Percentiles rank a stretch among this genome's conserved stretches.
phyloP scores from a whole-genome alignment of 2,888 invertebrate species.

The Chymomyza caudatula region DNA sequence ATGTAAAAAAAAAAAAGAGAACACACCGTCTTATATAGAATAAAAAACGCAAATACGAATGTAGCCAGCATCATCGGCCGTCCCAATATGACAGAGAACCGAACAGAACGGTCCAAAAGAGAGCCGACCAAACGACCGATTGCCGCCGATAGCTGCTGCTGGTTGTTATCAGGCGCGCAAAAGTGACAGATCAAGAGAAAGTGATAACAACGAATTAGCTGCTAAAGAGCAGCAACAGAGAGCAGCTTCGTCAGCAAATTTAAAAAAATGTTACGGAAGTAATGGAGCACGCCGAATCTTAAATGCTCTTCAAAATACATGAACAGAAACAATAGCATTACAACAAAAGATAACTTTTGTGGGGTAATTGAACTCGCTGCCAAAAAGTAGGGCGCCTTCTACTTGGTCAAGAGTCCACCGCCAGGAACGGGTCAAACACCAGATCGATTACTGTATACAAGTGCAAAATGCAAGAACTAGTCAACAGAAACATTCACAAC shows the following conservation, averaged over 20 bases:
- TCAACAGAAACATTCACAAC: too few species aligned
- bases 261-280: neutral
- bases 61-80: neutral
- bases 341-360: too few species aligned
- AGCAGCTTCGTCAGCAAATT: too few species aligned
- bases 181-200: neutral
- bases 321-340: too few species aligned
- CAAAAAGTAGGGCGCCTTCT: too few species aligned
- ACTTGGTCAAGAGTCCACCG: too few species aligned
- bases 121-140: neutral
- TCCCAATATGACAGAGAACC: neutral
- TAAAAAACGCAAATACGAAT: neutral
- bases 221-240: slow-evolving; percentile 9
- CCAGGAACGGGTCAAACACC: too few species aligned
- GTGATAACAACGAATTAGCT: slow-evolving; percentile 24
- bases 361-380: too few species aligned
- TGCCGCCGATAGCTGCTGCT: neutral
- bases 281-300: neutral
- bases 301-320: neutral
- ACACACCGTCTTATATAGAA: neutral
- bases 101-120: neutral
- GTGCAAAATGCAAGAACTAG: too few species aligned
- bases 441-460: too few species aligned
- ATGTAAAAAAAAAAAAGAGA: slow-evolving; percentile 14
- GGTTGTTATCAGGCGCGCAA: neutral